Base-by-base conservation (phyloP, 2,113 vertebrate species). In the Cricetomys ansorgei region DNA sequence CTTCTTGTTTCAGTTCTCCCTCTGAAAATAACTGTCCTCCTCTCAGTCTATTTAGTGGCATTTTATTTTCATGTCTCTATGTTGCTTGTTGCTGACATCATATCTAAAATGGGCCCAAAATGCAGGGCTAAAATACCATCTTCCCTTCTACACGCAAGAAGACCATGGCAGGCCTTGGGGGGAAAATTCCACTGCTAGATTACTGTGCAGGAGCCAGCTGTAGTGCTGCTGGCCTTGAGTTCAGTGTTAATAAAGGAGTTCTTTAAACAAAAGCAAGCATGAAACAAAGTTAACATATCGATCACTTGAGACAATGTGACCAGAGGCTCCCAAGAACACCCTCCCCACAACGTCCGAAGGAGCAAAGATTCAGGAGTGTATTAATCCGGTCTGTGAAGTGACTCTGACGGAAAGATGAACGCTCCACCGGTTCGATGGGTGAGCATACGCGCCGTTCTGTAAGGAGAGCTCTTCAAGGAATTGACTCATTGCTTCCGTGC, bases 401-500 rank as follows among this genome's bases (percentile, higher is more conserved):
- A 59, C 88, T 86, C 83, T 72, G 67, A 84, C 59, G 76, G 84
- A 85, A 91, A 9, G 34, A 69, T 55, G 85, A 96, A 62, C 53
- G n/a, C 79, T 95, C 64, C 75, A 73, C 62, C 72, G 72, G 75
- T 65, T 64, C 3, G 5, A 55, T 23, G n/a, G 10, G 19, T 92
- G 79, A 95, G 80, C 8, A 83, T 5, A 65, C 4, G 81, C 43
- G 59, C 25, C 43, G 77, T 67, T 79, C 55, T 55, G 43, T 85
- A 93, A 88, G 69, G 70, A 94, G 84, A 89, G 55, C 50, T 79
- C 92, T 89, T 77, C 75, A 89, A 90, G 37, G 50, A 87, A 85
- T 90, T 75, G 70, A 53, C 21, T 93, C 29, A 29, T n/a, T 13
- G 64, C 59, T 65, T 55, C 25, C 16, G 37, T 77, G 70, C 76